Evolutionary conservation across 1,140 invertebrate genomes (phyloP), one percentile per base, ranked within the genome.

Genomic region (Lucilia cuprina): DNA sequence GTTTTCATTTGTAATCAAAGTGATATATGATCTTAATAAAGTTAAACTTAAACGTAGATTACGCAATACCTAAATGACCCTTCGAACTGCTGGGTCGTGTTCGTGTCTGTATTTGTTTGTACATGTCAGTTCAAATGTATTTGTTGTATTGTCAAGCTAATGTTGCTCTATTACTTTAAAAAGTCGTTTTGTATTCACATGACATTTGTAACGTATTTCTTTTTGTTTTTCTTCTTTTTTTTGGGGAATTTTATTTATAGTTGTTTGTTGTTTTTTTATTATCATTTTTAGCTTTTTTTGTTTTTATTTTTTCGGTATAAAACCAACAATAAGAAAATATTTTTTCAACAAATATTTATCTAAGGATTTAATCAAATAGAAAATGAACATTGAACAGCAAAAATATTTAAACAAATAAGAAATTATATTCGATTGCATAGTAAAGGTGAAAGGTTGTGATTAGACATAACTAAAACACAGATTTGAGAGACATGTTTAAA

Each of bases 101-200:
- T 4, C 12, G 5, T 77, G 74, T 17, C 9, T 80, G 8, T 49
- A 49, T 49, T 17, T 80, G 41, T 7, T 14, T 49, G 41, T 19
- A 2, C 41, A 19, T 41, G 77, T 25, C 65, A 19, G 41, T 50
- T 49, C 17, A 80, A 49, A 80, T 80, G 77, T 25, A 49, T 12
- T 50, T 19, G 77, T 80, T 19, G 77, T 17, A 80, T 80, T 80
- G 77, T 80, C 77, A 49, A 41, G 77, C 77, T 80, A 80, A 80
- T 80, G 77, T 80, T 80, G 77, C 77, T 49, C 19, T 70, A 70
- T 70, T 70, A 25, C 77, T 49, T 47, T 2, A 49, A 80, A 30
- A 80, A 80, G 41, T 80, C 77, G 77, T 80, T 80, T 80, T 80
- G 41, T 80, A 80, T 80, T 80, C 77, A 80, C 77, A 80, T 80